Evolutionary conservation across 1,140 invertebrate genomes (phyloP), one percentile per base, ranked within the genome.

Genomic region (Capitella teleta): DNA sequence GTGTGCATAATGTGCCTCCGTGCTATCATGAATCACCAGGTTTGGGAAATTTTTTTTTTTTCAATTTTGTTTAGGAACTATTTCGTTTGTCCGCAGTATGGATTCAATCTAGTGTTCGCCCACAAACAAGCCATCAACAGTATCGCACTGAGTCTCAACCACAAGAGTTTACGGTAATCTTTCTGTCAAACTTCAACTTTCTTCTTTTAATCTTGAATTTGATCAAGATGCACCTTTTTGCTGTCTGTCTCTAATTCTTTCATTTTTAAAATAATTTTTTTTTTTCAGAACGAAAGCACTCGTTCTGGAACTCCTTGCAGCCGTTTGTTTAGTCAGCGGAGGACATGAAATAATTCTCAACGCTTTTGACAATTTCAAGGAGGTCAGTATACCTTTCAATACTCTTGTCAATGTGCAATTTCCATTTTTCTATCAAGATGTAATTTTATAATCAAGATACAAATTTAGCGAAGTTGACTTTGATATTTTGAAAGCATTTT

Each of bases 21-120:
- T 26, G 94, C 95, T 45, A 98, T 99, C 61, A 98, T 98, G 94
- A 98, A 98, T 74, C 98, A 98, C 70, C 98, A 97, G 80, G 87
- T 88, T 74, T 67, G 49, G 38, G 5, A 5, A 16, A 8, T 40
- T 19, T 40, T 1, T 16, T 8, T 16, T 40, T 40, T 21, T 38
- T 14, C 36, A 12, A 16, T 6, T 18, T 38, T 40, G n/a, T 40
- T 34, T 34, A n/a, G n/a, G n/a, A n/a, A n/a, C n/a, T n/a, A n/a
- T n/a, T n/a, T n/a, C n/a, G n/a, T n/a, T n/a, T n/a, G n/a, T n/a
- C n/a, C 80, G 28, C 75, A 92, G 84, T 93, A 95, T 73, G 95
- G 94, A 41, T 97, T 98, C 73, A 98, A 96, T 73, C 87, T 96
- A 82, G 93, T 98, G 19, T 97, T 98, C 62, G 87, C 93, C 68